Evolutionary conservation across 2,113 vertebrate species (phyloP), one percentile per base, ranked within the genome.

Genomic region (Genyomyrus donnyi): DNA sequence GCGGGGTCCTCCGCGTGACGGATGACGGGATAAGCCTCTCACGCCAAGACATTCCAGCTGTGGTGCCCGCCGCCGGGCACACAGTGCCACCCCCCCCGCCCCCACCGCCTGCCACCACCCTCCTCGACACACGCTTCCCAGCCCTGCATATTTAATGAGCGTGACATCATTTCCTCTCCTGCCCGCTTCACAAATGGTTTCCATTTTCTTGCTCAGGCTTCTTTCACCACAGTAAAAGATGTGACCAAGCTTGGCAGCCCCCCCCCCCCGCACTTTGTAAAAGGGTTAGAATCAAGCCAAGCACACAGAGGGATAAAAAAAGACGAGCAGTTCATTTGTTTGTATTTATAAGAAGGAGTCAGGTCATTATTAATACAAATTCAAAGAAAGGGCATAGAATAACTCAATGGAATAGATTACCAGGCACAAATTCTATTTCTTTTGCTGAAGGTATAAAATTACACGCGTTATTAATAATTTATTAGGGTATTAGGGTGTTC

Each of bases 111-210:
- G 39, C 39, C 39, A 39, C 39, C 39, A 90, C 89, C 17, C 24
- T 3, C 5, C 46, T 27, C 91, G 89, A 91, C 93, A 93, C 91
- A 93, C 93, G 95, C 93, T 92, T 94, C 93, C 90, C 93, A 45
- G 92, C 94, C 91, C 87, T 91, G 90, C 92, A 89, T 93, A 49
- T 86, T 48, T 86, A 48, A 86, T 86, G 85, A 86, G 85, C 48
- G 85, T 86, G 90, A 92, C 90, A 93, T 94, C 92, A 95, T 95
- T 93, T 95, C 92, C 92, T 94, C 50, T 24, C 92, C 85, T 91
- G 90, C 39, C 5, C 92, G 93, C 91, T 88, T 90, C 91, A 93
- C 92, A 95, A 96, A 92, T 94, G 92, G 93, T 94, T 93, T 92
- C 91, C 92, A 94, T 96, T 96, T 95, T 93, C 90, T 87, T 89